Evolutionary conservation across 2,888 invertebrate species (phyloP), one percentile per base, ranked within the genome.

Genomic region (Erebia ligea): DNA sequence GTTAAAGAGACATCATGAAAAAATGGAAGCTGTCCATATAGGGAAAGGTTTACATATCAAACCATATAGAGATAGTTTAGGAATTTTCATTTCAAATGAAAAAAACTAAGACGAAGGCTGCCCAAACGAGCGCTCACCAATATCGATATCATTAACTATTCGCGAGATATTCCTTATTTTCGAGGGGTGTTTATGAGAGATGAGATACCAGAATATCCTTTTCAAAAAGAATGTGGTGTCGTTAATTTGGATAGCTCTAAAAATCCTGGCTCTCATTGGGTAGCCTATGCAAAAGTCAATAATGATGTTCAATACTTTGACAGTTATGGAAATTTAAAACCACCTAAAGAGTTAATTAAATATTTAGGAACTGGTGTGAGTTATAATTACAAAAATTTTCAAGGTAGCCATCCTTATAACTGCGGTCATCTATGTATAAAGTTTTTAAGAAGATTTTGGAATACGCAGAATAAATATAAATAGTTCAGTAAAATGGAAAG

Each of bases 301-400:
- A 50, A 71, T 59, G 54, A 71, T 50, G 42, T 68, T 15, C 45
- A 71, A 54, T 71, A 71, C 54, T 68, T 68, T 40, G 65, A 71
- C 13, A 71, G 71, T 58, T 71, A 67, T 13, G 71, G 64, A 11
- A 68, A 68, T 68, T 40, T 68, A 34, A 68, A 68, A 59, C 71
- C 68, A 9, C 67, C 63, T 10, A 57, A 63, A 48, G 70, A 50
- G n/a, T 50, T 50, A n/a, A n/a, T 50, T 4, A 50, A 50, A 6
- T 50, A 50, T 50, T 15, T 50, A n/a, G 50, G 50, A 50, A 1
- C 50, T 15, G n/a, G n/a, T 9, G n/a, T 50, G 13, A 50, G 2
- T 50, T 50, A 50, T 50, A 50, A 50, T n/a, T 50, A 50, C 6
- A 6, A 50, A 4, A 50, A 50, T 50, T 50, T 9, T 50, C 50